phyloP scores from a whole-genome alignment of 2,797 vertebrate species.

The Phaenicophaeus curvirostris region DNA sequence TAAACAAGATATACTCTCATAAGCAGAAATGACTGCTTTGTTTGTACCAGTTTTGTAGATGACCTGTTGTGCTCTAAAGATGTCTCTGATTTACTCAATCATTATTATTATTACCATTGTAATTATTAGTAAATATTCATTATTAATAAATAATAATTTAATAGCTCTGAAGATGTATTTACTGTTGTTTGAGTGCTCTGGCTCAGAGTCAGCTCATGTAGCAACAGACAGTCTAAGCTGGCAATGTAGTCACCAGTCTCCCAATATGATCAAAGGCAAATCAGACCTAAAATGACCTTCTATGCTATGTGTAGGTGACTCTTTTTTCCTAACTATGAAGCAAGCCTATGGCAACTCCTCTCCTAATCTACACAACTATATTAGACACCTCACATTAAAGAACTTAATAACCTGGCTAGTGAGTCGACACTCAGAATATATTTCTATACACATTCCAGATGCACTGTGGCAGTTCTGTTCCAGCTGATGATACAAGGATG shows the following conservation, averaged over 20 bases:
- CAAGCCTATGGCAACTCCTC: neutral
- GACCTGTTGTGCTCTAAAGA: neutral
- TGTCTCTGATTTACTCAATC: neutral
- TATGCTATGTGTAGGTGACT: neutral
- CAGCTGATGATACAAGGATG: neutral
- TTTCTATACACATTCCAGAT: neutral
- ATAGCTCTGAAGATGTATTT: neutral
- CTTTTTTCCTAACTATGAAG: neutral
- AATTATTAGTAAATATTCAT: neutral
- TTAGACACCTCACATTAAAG: neutral
- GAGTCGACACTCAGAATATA: neutral
- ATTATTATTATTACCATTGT: neutral
- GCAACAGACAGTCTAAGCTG: neutral
- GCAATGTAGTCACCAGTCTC: neutral
- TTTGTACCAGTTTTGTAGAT: neutral
- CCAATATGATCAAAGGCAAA: neutral
- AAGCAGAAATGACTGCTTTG: neutral
- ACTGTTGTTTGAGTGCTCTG: neutral
- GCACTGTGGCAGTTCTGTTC: neutral
- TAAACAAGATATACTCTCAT: neutral
- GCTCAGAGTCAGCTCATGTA: neutral
- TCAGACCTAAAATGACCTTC: neutral
- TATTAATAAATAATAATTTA: neutral
- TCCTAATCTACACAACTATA: neutral
- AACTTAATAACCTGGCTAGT: neutral